These are phyloP conservation scores for Mystacides longicornis DNA, from an alignment of 2,888 invertebrate species.

Conservation along the genomic window DNA sequence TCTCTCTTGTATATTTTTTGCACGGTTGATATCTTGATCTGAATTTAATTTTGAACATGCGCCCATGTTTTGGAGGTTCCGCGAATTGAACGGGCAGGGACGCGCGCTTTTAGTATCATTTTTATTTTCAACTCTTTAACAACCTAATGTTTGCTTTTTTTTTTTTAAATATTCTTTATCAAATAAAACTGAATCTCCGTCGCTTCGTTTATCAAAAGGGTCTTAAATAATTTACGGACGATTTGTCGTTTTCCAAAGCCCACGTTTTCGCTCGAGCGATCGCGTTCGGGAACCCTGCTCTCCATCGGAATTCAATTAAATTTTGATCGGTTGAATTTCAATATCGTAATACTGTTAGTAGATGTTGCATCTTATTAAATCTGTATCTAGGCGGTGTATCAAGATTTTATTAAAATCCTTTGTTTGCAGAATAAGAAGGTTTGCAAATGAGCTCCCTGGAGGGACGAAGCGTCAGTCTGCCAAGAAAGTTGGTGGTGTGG, in stretches of 20 bases:
- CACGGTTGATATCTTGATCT: constrained; percentile 1
- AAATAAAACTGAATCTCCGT: too few relatives aligned
- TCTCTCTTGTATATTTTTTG: constrained; percentile 1
- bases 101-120: too few relatives aligned
- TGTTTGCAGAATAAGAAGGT: background rate
- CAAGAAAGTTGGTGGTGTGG: background rate
- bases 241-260: too few relatives aligned
- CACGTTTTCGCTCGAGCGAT: too few relatives aligned
- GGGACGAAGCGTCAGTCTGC: background rate
- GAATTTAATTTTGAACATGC: constrained; percentile 2
- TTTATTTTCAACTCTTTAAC: too few relatives aligned
- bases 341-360: background rate
- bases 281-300: too few relatives aligned
- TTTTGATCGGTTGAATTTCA: background rate
- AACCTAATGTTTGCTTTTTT: too few relatives aligned
- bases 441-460: background rate
- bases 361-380: too few relatives aligned
- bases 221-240: too few relatives aligned
- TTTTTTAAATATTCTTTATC: too few relatives aligned
- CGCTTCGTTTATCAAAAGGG: too few relatives aligned
- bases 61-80: background rate
- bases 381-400: background rate
- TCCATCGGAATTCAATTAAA: background rate
- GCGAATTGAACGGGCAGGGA: background rate
- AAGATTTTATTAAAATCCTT: background rate